phyloP scores from a whole-genome alignment of 2,888 invertebrate genomes.

The Andricus quercusramuli region DNA sequence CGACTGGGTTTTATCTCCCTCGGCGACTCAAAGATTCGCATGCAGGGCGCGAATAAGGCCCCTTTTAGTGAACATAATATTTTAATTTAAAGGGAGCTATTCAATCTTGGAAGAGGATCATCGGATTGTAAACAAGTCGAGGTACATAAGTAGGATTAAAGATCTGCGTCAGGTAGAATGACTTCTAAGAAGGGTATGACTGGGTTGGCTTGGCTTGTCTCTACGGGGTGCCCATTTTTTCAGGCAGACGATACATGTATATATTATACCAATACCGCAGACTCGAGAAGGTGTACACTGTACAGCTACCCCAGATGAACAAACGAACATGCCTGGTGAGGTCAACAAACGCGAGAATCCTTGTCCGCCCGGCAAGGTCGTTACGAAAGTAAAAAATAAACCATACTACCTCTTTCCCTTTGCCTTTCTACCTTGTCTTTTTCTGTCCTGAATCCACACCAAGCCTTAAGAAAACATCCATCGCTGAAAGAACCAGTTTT shows the following conservation, averaged over 20 bases:
- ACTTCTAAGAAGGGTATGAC: neutral
- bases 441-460: constrained; percentile 44
- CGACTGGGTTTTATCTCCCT: neutral
- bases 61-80: constrained; percentile 14
- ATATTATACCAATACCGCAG: neutral
- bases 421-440: constrained; percentile 44
- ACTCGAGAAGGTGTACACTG: neutral
- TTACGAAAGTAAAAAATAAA: constrained; percentile 69
- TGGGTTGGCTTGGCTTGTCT: neutral
- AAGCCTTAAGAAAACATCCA: constrained; percentile 65
- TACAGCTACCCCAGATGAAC: constrained; percentile 16
- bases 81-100: constrained; percentile 8
- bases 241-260: neutral
- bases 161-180: constrained; percentile 8
- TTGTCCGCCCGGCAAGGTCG: constrained; percentile 74
- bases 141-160: neutral
- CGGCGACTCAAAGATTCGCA: neutral
- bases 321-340: constrained; percentile 52
- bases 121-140: neutral
- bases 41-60: neutral
- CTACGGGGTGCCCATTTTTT: neutral
- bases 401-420: constrained; percentile 51
- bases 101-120: neutral
- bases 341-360: constrained; percentile 75
- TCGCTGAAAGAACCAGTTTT: constrained; percentile 70